A percentile compares a stretch with the other conserved stretches of the same genome.
phyloP scores from a whole-genome alignment of 2,888 invertebrate species.

The Agonopterix heracliana region DNA sequence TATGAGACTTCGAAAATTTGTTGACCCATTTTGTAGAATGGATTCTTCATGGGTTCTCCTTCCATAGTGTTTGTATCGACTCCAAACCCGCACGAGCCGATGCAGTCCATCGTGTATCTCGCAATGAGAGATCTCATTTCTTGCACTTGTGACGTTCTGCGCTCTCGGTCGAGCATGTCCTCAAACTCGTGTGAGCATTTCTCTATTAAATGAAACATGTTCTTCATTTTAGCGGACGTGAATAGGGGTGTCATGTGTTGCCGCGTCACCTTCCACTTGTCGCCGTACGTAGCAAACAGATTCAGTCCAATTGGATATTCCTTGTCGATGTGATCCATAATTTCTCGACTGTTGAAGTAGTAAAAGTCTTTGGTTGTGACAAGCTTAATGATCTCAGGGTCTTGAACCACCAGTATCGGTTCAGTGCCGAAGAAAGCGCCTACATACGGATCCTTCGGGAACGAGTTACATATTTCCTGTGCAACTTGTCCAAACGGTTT shows the following conservation, averaged over 20 bases:
- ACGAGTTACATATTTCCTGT: slow-evolving; percentile 22
- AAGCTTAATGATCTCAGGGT: slow-evolving; percentile 32
- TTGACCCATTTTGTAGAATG: slow-evolving; percentile 27
- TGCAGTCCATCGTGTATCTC: slow-evolving; percentile 42
- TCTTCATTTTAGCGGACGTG: slow-evolving; percentile 29
- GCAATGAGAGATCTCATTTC: slow-evolving; percentile 32
- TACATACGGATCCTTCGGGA: slow-evolving; percentile 24
- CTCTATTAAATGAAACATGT: slow-evolving; percentile 28
- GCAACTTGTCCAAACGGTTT: slow-evolving; percentile 10
- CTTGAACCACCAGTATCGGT: slow-evolving; percentile 27
- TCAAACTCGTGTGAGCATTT: slow-evolving; percentile 35
- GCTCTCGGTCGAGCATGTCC: slow-evolving; percentile 28
- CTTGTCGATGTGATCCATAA: slow-evolving; percentile 29
- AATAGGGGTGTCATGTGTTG: slow-evolving; percentile 52
- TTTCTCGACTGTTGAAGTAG: slow-evolving; percentile 28
- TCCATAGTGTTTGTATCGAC: slow-evolving; percentile 30
- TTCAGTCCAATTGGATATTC: slow-evolving; percentile 33
- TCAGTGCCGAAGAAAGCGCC: slow-evolving; percentile 29
- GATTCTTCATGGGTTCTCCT: slow-evolving; percentile 20
- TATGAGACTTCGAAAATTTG: slow-evolving; percentile 19
- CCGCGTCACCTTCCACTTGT: slow-evolving; percentile 47
- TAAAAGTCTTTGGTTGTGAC: slow-evolving; percentile 27
- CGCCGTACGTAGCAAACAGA: slow-evolving; percentile 41
- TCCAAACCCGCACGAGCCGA: slow-evolving; percentile 33
- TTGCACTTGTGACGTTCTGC: slow-evolving; percentile 9